Evolutionary conservation across 1,140 invertebrate genomes (phyloP).

Genomic region (Drosophila dunni): DNA sequence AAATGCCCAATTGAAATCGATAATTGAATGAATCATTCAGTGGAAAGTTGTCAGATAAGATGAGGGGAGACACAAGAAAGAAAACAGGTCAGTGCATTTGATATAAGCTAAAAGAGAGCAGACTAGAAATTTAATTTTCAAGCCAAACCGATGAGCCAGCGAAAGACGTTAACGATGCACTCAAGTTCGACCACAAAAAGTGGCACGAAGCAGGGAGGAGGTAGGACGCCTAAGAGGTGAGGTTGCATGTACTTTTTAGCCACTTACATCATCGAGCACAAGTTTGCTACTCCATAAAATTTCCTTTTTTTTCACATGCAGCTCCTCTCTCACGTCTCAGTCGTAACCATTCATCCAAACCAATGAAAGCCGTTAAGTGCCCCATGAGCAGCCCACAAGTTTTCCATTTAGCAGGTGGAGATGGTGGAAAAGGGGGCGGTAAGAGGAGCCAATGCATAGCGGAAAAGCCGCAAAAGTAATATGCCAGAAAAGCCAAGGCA

Average conservation of each 20-base stretch:
- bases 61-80: not conserved
- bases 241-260: slow-evolving; percentile 48
- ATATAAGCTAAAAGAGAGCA: slow-evolving; percentile 10
- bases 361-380: slow-evolving; percentile 70
- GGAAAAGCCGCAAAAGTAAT: slow-evolving; percentile 67
- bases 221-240: not conserved
- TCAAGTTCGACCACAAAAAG: slow-evolving; percentile 11
- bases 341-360: slow-evolving; percentile 43
- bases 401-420: slow-evolving; percentile 45
- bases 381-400: slow-evolving; percentile 47
- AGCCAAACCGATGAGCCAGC: slow-evolving; percentile 31
- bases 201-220: not conserved
- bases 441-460: slow-evolving; percentile 1
- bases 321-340: slow-evolving; percentile 1
- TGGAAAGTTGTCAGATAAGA: slow-evolving; percentile 26
- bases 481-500: slow-evolving; percentile 25
- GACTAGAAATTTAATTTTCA: slow-evolving; percentile 42
- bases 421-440: not conserved
- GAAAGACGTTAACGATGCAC: slow-evolving; percentile 55
- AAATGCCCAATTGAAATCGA: slow-evolving; percentile 9
- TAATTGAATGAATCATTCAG: slow-evolving; percentile 20
- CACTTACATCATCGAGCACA: slow-evolving; percentile 69
- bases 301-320: slow-evolving; percentile 36
- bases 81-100: slow-evolving; percentile 57
- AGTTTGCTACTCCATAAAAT: slow-evolving; percentile 65